Evolutionary conservation across 2,888 invertebrate species (phyloP).

Genomic region (Neocrepidodera transversa): DNA sequence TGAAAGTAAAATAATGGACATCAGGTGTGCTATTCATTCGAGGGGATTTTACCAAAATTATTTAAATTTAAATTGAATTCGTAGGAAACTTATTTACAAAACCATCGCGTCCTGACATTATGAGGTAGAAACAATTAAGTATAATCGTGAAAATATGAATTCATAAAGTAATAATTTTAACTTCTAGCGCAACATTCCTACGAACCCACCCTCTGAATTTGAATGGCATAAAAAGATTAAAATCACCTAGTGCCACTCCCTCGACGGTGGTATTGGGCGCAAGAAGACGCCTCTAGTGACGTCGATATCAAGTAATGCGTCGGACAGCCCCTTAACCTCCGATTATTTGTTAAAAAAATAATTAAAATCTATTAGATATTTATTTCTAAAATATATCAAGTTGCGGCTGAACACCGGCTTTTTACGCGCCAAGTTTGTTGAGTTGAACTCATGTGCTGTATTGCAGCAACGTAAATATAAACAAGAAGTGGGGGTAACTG

Average conservation of each 20-base stretch:
- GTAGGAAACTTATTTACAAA: not conserved
- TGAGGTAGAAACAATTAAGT: not conserved
- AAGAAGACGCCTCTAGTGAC: slow-evolving; percentile 59
- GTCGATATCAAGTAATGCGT: slow-evolving; percentile 58
- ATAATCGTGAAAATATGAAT: slow-evolving; percentile 22
- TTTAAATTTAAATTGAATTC: no score
- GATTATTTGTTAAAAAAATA: slow-evolving; percentile 41
- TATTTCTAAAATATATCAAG: slow-evolving; percentile 21
- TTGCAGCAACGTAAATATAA: slow-evolving; percentile 58
- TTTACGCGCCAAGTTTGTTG: slow-evolving; percentile 40
- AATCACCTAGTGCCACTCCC: slow-evolving; percentile 62
- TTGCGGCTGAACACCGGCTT: slow-evolving; percentile 36
- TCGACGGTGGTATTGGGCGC: slow-evolving; percentile 59
- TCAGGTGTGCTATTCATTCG: no score
- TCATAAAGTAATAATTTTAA: slow-evolving; percentile 42
- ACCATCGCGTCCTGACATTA: not conserved
- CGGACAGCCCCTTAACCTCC: slow-evolving; percentile 56
- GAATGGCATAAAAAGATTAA: slow-evolving; percentile 62
- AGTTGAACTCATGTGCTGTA: slow-evolving; percentile 48
- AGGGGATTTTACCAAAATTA: no score
- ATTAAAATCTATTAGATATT: slow-evolving; percentile 34
- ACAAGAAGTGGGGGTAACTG: slow-evolving; percentile 55
- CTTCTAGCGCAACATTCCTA: slow-evolving; percentile 55
- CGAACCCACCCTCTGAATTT: slow-evolving; percentile 60
- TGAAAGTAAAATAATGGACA: no score